A percentile compares a stretch with the other conserved stretches of the same genome.
phyloP scores from a whole-genome alignment of 2,797 vertebrate genomes.

The Lycodopsis pacificus region DNA sequence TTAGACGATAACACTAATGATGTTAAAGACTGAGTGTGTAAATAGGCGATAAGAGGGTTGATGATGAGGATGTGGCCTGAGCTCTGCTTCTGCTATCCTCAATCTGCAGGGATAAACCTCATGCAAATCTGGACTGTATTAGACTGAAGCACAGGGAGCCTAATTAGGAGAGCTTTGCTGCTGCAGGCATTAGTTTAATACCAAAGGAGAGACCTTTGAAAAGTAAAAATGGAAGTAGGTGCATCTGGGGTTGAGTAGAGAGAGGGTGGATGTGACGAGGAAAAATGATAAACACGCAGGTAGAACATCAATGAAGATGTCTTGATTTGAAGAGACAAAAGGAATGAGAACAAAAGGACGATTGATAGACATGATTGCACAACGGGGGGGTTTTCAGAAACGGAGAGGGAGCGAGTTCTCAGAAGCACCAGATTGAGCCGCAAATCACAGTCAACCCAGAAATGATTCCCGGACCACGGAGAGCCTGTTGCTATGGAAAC shows the following conservation, averaged over 20 bases:
- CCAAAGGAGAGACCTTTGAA: slow-evolving; percentile 51
- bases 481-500: slow-evolving; percentile 89
- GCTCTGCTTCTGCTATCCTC: slow-evolving; percentile 61
- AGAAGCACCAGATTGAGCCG: slow-evolving; percentile 77
- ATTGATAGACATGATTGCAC: slow-evolving; percentile 56
- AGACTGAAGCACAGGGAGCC: slow-evolving; percentile 57
- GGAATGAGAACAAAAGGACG: slow-evolving; percentile 41
- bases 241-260: slow-evolving; percentile 13
- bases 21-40: slow-evolving; percentile 66
- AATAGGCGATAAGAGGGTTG: slow-evolving; percentile 75
- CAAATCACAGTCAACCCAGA: slow-evolving; percentile 83
- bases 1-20: slow-evolving; percentile 57
- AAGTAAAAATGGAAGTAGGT: slow-evolving; percentile 52
- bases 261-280: slow-evolving; percentile 22
- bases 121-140: slow-evolving; percentile 76
- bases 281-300: slow-evolving; percentile 37
- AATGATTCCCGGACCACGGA: slow-evolving; percentile 75
- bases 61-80: slow-evolving; percentile 65
- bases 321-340: slow-evolving; percentile 40
- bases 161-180: slow-evolving; percentile 71
- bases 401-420: slow-evolving; percentile 59
- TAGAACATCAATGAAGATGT: slow-evolving; percentile 13
- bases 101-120: slow-evolving; percentile 75
- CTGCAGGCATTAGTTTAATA: slow-evolving; percentile 61
- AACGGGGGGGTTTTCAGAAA: slow-evolving; percentile 44